A percentile compares a stretch with the other conserved stretches of the same genome.
Evolutionary conservation across 2,797 vertebrate genomes (phyloP).

Genomic region (Periophthalmus magnuspinnatus): DNA sequence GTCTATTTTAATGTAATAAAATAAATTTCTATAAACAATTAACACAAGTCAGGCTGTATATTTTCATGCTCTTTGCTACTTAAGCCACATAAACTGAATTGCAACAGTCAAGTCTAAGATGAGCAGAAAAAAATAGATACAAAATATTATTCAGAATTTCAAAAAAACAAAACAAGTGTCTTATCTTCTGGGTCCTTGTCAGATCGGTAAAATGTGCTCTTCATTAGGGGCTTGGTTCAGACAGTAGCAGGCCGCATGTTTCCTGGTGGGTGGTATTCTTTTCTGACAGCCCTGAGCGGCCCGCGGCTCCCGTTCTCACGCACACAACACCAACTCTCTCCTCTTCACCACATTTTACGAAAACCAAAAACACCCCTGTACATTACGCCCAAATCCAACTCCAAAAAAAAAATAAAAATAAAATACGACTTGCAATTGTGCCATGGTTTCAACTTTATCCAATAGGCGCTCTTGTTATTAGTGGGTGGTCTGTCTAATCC

Average conservation of each 20-base stretch:
- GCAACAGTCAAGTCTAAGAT: too few relatives aligned
- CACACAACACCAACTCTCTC: constrained; percentile 66
- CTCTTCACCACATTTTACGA: constrained; percentile 48
- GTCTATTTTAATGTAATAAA: too few relatives aligned
- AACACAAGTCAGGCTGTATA: too few relatives aligned
- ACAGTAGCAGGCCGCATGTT: constrained; percentile 37
- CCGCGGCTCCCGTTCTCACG: constrained; percentile 58
- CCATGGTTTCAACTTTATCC: constrained; percentile 37
- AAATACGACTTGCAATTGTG: constrained; percentile 50
- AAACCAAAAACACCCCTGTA: constrained; percentile 33
- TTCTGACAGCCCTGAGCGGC: constrained; percentile 59
- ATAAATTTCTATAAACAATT: too few relatives aligned
- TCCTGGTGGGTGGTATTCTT: constrained; percentile 65
- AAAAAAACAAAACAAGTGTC: too few relatives aligned
- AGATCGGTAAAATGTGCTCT: constrained; percentile 16
- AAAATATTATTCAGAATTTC: too few relatives aligned
- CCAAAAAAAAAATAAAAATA: too few relatives aligned
- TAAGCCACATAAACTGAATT: too few relatives aligned
- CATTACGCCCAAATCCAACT: constrained; percentile 48
- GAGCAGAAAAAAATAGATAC: too few relatives aligned
- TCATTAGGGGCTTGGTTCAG: constrained; percentile 45
- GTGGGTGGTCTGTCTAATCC: constrained; percentile 63
- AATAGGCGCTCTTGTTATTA: constrained; percentile 57
- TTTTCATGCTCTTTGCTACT: too few relatives aligned
- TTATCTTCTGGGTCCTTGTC: too few relatives aligned